phyloP scores from a whole-genome alignment of 2,888 invertebrate species.

The Apamea anceps region DNA sequence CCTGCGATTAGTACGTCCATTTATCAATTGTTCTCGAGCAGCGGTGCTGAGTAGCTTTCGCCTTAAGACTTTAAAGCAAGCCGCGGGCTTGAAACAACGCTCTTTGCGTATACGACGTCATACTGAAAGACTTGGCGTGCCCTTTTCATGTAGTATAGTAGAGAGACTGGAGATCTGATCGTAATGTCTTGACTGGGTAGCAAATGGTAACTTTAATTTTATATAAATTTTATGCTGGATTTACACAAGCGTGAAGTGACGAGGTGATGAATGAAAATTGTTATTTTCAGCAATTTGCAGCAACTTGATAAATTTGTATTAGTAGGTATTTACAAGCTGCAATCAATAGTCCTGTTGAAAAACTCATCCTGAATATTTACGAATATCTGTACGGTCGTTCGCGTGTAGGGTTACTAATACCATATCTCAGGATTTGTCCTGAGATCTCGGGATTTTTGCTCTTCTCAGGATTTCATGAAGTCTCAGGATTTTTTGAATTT shows the following conservation, averaged over 20 bases:
- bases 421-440: too few species aligned
- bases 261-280: neutral
- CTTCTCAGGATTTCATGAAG: too few species aligned
- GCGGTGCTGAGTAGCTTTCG: constrained; percentile 14
- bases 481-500: too few species aligned
- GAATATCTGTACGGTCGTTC: neutral
- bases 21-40: constrained; percentile 91
- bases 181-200: neutral
- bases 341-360: neutral
- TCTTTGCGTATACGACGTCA: neutral
- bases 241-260: neutral
- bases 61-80: neutral
- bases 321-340: neutral
- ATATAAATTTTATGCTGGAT: neutral
- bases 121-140: neutral
- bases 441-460: too few species aligned
- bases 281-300: neutral
- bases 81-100: neutral
- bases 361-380: neutral
- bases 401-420: too few species aligned
- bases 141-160: neutral
- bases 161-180: constrained; percentile 3
- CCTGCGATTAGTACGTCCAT: constrained; percentile 92
- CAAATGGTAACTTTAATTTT: neutral
- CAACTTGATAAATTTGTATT: too few species aligned